Evolutionary conservation across 2,888 invertebrate genomes (phyloP).

Genomic region (Sylvicola cinctus): DNA sequence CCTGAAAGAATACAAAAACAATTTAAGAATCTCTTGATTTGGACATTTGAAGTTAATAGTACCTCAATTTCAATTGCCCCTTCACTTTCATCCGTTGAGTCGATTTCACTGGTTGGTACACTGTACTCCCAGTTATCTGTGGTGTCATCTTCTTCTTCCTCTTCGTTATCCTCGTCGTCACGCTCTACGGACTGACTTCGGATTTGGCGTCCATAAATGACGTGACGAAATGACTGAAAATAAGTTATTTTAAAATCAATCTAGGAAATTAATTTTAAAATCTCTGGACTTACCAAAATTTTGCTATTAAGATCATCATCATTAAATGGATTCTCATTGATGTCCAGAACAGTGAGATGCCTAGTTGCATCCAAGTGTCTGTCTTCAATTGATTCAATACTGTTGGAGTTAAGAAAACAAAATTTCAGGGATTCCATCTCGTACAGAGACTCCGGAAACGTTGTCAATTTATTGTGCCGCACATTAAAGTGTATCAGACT

Average conservation of each 20-base stretch:
- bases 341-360: conserved; percentile 31
- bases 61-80: conserved; percentile 36
- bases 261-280: neutral
- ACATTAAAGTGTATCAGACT: conserved; percentile 41
- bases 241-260: neutral
- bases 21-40: conserved; percentile 1
- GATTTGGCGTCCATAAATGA: conserved; percentile 1
- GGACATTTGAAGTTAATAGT: conserved; percentile 7
- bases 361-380: conserved; percentile 17
- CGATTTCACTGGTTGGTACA: conserved; percentile 35
- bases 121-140: conserved; percentile 38
- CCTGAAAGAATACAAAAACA: conserved; percentile 24
- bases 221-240: conserved; percentile 6
- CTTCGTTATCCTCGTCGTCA: conserved; percentile 6
- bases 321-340: conserved; percentile 31
- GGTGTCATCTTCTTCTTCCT: conserved; percentile 19
- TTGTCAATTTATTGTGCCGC: conserved; percentile 30
- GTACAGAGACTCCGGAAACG: conserved; percentile 28
- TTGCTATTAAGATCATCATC: conserved; percentile 10
- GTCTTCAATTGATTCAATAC: conserved; percentile 5
- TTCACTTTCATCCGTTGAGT: conserved; percentile 35
- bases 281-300: neutral
- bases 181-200: neutral
- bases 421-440: conserved; percentile 30
- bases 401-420: conserved; percentile 31